These are phyloP conservation scores for Cryptomyrus ogoouensis DNA, from an alignment of 2,113 vertebrate genomes.

Conservation along the genomic window DNA sequence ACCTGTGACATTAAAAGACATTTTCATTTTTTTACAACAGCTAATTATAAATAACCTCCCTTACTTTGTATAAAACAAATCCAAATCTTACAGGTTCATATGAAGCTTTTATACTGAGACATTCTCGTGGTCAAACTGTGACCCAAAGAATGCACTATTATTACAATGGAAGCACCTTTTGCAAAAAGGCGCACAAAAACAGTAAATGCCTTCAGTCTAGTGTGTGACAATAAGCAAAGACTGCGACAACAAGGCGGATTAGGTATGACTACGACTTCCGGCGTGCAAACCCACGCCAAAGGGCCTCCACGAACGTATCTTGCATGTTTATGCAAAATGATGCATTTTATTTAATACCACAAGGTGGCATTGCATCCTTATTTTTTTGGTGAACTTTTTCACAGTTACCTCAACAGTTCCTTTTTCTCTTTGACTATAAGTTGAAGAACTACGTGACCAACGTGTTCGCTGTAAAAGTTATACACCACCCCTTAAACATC, in stretches of 20 bases:
- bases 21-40: neutral
- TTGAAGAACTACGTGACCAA: neutral
- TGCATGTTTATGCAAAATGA: neutral
- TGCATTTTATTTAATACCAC: neutral
- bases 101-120: neutral
- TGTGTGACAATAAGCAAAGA: neutral
- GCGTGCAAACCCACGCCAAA: neutral
- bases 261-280: neutral
- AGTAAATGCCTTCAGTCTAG: neutral
- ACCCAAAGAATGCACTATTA: neutral
- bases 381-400: neutral
- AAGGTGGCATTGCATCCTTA: slow-evolving; percentile 17
- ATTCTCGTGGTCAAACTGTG: neutral
- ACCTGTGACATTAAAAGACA: neutral
- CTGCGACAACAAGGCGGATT: neutral
- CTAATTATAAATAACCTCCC: neutral
- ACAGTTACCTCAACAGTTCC: neutral
- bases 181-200: neutral
- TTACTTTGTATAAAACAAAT: neutral
- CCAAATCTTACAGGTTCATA: neutral
- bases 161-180: neutral
- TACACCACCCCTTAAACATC: neutral
- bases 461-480: neutral
- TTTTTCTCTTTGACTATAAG: neutral
- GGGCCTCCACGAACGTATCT: neutral